These are phyloP conservation scores for Melikaiella ostensackeni DNA, from an alignment of 2,888 invertebrate genomes.

Conservation along the genomic window DNA sequence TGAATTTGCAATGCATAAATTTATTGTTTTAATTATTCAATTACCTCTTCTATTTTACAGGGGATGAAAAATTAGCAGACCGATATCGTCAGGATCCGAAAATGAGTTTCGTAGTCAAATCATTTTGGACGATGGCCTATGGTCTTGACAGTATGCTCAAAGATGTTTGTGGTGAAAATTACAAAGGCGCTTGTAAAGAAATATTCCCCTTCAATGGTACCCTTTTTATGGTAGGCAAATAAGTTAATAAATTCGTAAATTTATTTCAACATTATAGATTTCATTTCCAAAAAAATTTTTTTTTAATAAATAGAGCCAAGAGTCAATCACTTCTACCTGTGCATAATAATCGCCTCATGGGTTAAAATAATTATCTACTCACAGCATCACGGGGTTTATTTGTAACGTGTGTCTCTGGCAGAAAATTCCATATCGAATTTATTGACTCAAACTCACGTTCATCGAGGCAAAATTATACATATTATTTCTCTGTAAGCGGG, in stretches of 20 bases:
- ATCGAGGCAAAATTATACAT: neutral
- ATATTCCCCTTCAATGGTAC: slow-evolving; percentile 86
- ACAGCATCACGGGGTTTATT: too few relatives aligned
- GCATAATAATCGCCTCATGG: neutral
- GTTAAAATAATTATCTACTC: too few relatives aligned
- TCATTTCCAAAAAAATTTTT: slow-evolving; percentile 9
- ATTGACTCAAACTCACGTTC: too few relatives aligned
- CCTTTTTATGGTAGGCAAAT: slow-evolving; percentile 79
- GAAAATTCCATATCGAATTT: too few relatives aligned
- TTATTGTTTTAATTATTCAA: neutral
- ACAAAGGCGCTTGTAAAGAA: slow-evolving; percentile 81
- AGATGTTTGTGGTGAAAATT: slow-evolving; percentile 80
- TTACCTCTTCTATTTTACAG: slow-evolving; percentile 72
- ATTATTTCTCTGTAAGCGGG: too few relatives aligned
- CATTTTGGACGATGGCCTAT: slow-evolving; percentile 86
- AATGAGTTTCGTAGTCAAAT: slow-evolving; percentile 88
- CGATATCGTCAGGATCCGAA: slow-evolving; percentile 86
- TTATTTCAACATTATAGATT: neutral
- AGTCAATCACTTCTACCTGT: neutral
- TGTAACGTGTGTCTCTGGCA: too few relatives aligned
- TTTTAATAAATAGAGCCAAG: neutral
- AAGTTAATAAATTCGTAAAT: neutral
- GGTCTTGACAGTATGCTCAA: slow-evolving; percentile 85
- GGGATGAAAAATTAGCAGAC: slow-evolving; percentile 79
- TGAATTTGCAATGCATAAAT: neutral